Conservation (phyloP, 2,113 vertebrate genomes). For the Tachuris rubrigastra region DNA sequence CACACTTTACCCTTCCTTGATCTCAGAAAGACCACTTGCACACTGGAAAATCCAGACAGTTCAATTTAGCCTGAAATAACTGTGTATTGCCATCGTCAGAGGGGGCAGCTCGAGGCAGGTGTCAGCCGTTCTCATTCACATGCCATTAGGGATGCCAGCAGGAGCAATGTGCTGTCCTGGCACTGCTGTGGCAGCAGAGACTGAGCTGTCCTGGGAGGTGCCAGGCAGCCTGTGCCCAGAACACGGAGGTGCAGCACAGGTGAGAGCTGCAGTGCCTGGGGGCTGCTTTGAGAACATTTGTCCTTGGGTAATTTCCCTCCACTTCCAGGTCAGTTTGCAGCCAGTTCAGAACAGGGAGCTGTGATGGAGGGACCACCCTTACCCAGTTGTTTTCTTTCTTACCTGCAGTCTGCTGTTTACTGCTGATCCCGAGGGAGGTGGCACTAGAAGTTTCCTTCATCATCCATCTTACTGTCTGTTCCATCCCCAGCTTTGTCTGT, state of each 20-base stretch:
- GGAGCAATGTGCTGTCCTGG: background rate
- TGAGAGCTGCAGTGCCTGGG: background rate
- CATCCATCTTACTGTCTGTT: background rate
- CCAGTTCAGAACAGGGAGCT: background rate
- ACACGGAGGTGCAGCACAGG: background rate
- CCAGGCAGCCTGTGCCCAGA: background rate
- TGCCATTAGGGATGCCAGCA: rapidly evolving
- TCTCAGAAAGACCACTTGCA: background rate
- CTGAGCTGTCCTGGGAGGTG: background rate
- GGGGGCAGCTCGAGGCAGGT: background rate
- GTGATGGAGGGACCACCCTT: background rate
- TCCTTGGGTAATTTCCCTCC: background rate
- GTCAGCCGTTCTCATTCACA: rapidly evolving
- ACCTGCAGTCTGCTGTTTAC: background rate
- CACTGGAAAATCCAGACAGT: background rate
- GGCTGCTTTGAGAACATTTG: background rate
- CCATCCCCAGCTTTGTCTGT: background rate
- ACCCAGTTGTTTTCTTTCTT: background rate
- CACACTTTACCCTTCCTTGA: background rate
- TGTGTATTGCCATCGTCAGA: too few species aligned
- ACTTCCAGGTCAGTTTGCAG: background rate
- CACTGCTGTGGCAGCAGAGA: background rate
- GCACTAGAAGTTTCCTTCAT: background rate
- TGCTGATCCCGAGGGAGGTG: background rate
- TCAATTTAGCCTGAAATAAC: background rate